These are phyloP conservation scores for Philhelius pedissequus DNA, from an alignment of 2,888 invertebrate genomes.

Conservation along the genomic window DNA sequence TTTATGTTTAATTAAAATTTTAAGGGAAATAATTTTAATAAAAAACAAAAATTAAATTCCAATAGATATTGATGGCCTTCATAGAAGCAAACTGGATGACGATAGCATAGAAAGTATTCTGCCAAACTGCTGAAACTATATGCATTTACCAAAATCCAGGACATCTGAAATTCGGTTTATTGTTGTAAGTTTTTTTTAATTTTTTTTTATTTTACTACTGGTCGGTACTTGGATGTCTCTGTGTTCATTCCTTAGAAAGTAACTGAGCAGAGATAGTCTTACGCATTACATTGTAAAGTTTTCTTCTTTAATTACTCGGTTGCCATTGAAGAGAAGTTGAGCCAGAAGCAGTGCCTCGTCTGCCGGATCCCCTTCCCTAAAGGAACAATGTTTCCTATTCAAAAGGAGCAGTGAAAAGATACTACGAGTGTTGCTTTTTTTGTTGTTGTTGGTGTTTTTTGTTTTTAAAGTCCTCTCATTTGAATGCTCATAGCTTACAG, in stretches of 20 bases:
- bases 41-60: neutral
- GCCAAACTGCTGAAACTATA: neutral
- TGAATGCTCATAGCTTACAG: slow-evolving; percentile 1
- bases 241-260: slow-evolving; percentile 14
- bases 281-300: slow-evolving; percentile 62
- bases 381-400: slow-evolving; percentile 41
- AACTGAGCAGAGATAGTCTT: slow-evolving; percentile 53
- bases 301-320: slow-evolving; percentile 65
- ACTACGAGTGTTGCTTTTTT: neutral
- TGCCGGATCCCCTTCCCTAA: neutral
- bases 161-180: neutral
- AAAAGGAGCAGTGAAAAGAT: slow-evolving; percentile 22
- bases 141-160: neutral
- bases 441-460: too few species aligned
- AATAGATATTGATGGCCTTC: neutral
- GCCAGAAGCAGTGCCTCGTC: neutral
- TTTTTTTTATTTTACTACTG: neutral
- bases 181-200: slow-evolving; percentile 7
- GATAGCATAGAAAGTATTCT: neutral
- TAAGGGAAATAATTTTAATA: too few species aligned
- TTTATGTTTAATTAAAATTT: too few species aligned
- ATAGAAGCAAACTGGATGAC: neutral
- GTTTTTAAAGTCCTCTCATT: neutral
- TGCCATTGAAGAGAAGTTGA: slow-evolving; percentile 38
- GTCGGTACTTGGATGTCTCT: neutral